Evolutionary conservation across 2,797 vertebrate species (phyloP), one percentile per base, ranked within the genome.

Genomic region (Falco biarmicus): DNA sequence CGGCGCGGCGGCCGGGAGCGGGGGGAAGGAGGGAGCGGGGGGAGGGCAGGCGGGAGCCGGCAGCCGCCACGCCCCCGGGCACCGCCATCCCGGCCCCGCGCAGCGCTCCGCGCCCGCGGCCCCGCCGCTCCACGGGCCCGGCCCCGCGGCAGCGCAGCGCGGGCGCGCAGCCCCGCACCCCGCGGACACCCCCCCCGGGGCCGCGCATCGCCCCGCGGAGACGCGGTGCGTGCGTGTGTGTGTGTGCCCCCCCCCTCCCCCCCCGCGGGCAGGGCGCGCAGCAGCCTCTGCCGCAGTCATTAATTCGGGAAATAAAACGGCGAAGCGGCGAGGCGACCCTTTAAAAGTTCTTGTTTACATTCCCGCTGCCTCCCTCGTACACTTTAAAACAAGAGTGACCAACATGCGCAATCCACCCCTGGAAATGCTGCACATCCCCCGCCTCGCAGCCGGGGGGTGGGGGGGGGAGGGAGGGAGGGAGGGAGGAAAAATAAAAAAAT

Each of bases 341-440:
- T 87, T 83, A 97, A 98, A 98, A 98, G 97, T 98, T 98, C 97
- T 97, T 95, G 97, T 97, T 97, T 97, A 97, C 97, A 96, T 96
- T 95, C 97, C 94, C 96, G 95, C 97, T 86, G 95, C 95, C 96
- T 97, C 95, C 97, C 90, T 95, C 97, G 93, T 93, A 97, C 97
- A 98, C 97, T 98, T 98, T 96, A 97, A 97, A 98, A 97, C 96
- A 94, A 84, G 97, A 95, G 98, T 97, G 98, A 96, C 97, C 98
- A 97, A 98, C 98, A 98, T 98, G 98, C 98, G 98, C 98, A 98
- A 98, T 97, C 97, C 93, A 94, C 93, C 97, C 96, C 82, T 65
- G 80, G 82, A 95, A 84, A 96, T 86, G 97, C 97, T 94, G 97
- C 96, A 95, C 97, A 96, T 96, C 93, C 82, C 69, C 71, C 73